phyloP scores from a whole-genome alignment of 1,140 invertebrate species.

The Chionoecetes opilio region DNA sequence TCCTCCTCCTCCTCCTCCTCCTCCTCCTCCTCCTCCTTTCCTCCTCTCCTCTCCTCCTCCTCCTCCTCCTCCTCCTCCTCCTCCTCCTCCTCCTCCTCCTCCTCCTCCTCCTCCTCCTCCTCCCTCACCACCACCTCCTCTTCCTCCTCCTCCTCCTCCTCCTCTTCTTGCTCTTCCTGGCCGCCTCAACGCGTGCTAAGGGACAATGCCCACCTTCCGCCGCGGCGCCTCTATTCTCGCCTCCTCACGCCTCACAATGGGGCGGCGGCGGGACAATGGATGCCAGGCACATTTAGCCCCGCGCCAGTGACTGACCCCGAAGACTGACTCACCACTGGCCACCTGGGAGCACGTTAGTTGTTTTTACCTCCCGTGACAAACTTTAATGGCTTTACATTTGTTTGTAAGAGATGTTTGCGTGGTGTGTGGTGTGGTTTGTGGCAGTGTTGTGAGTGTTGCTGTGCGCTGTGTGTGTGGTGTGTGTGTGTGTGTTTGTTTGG shows the following conservation, averaged over 20 bases:
- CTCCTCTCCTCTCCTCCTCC: background rate
- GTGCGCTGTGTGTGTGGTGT: too few relatives aligned
- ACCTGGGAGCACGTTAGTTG: background rate
- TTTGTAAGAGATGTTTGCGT: too few relatives aligned
- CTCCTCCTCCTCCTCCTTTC: too few relatives aligned
- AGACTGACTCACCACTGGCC: background rate
- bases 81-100: too few relatives aligned
- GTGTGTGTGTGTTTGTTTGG: too few relatives aligned
- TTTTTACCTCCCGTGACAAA: background rate
- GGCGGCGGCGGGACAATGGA: background rate
- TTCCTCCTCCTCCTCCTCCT: background rate
- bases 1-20: too few relatives aligned
- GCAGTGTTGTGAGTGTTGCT: too few relatives aligned
- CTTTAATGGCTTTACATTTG: too few relatives aligned
- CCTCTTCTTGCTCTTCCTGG: background rate
- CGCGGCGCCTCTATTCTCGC: background rate
- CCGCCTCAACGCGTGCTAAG: background rate
- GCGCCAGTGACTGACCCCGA: background rate
- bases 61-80: background rate
- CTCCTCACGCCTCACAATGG: slow-evolving; percentile 3
- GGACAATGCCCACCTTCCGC: slow-evolving; percentile 1
- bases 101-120: too few relatives aligned
- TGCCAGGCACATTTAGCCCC: background rate
- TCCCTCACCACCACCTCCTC: too few relatives aligned
- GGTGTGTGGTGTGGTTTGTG: too few relatives aligned